Evolutionary conservation across 2,888 invertebrate species (phyloP).

Genomic region (Tenthredo amoena): DNA sequence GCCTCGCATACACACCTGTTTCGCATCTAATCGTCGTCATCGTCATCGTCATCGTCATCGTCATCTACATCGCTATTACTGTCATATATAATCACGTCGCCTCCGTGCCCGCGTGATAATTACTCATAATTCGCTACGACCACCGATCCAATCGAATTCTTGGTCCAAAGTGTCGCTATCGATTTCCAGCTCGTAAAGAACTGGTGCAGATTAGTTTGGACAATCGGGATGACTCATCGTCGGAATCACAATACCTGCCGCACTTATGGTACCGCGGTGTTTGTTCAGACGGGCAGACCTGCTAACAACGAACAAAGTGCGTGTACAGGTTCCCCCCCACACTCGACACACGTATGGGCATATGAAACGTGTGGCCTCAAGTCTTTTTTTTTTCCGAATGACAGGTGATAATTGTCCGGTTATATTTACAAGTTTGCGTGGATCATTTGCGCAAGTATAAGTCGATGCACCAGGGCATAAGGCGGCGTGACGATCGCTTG

Average conservation of each 20-base stretch:
- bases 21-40: not conserved
- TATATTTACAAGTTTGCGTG: slow-evolving; percentile 70
- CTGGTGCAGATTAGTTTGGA: not conserved
- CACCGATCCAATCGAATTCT: not conserved
- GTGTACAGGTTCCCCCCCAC: not conserved
- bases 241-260: not conserved
- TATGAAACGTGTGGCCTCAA: not conserved
- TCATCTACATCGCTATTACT: not conserved
- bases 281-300: slow-evolving; percentile 65
- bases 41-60: not conserved
- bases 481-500: not conserved
- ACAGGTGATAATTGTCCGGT: slow-evolving; percentile 69
- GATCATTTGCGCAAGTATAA: slow-evolving; percentile 68
- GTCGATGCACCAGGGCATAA: not conserved
- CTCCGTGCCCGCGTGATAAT: not conserved
- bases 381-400: not conserved
- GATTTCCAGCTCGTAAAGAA: not conserved
- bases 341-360: not conserved
- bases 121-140: not conserved
- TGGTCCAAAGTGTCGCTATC: not conserved
- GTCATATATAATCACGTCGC: not conserved
- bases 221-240: slow-evolving; percentile 11
- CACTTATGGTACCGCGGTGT: slow-evolving; percentile 54
- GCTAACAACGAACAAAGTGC: slow-evolving; percentile 62
- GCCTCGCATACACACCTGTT: not conserved